Evolutionary conservation across 2,888 invertebrate species (phyloP).

Genomic region (Campaea margaritaria): DNA sequence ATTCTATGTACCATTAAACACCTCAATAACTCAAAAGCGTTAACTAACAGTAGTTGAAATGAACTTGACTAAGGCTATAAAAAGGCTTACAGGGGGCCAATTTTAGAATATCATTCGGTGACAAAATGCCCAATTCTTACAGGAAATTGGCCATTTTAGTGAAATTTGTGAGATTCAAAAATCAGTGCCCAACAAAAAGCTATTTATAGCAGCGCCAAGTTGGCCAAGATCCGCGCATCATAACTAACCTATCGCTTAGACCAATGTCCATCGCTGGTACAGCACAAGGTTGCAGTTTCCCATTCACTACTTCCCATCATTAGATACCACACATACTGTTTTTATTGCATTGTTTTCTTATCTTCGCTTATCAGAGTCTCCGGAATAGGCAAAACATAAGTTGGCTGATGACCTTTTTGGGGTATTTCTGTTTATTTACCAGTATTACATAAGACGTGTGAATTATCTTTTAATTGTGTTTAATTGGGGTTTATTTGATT

Average conservation of each 20-base stretch:
- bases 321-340: conserved; percentile 42
- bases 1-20: too few species aligned
- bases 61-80: too few species aligned
- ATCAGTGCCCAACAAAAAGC: too few species aligned
- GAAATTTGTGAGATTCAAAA: too few species aligned
- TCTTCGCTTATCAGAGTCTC: conserved; percentile 3
- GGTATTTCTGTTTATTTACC: conserved; percentile 32
- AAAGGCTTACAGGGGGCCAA: too few species aligned
- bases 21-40: too few species aligned
- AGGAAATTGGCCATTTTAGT: too few species aligned
- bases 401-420: conserved; percentile 28
- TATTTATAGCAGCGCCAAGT: too few species aligned
- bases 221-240: too few species aligned
- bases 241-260: conserved; percentile 6
- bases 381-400: conserved; percentile 17
- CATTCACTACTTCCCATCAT: conserved; percentile 48
- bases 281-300: conserved; percentile 45
- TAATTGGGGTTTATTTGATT: conserved; percentile 6
- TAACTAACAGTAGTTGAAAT: too few species aligned
- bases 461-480: conserved; percentile 29
- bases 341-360: conserved; percentile 27
- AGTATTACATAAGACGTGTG: conserved; percentile 39
- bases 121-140: too few species aligned
- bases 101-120: too few species aligned
- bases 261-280: conserved; percentile 41